phyloP scores from a whole-genome alignment of 1,140 invertebrate species.

The Euura saliciscinereae region DNA sequence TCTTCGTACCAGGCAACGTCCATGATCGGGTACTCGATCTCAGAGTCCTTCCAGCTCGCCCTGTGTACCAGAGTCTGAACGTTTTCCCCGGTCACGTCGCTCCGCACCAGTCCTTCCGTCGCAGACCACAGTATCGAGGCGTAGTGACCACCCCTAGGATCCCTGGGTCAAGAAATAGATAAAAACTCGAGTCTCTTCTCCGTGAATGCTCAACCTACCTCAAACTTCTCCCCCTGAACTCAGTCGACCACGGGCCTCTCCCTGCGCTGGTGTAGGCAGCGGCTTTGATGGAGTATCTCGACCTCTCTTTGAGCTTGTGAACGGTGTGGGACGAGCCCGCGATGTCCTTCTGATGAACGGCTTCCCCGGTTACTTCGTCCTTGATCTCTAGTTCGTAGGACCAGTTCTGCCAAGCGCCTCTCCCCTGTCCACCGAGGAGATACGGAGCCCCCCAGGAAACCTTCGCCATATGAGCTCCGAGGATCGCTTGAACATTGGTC shows the following conservation, averaged over 20 bases:
- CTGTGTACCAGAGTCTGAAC: constrained; percentile 69
- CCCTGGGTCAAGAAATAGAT: constrained; percentile 11
- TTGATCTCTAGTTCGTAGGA: constrained; percentile 80
- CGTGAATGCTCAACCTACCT: constrained; percentile 36
- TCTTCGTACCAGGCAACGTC: constrained; percentile 75
- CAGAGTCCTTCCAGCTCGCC: constrained; percentile 54
- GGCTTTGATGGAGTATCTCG: constrained; percentile 78
- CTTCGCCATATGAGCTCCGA: constrained; percentile 74
- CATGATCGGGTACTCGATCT: constrained; percentile 63
- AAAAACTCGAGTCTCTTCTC: not conserved
- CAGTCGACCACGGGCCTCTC: constrained; percentile 79
- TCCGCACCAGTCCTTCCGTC: constrained; percentile 71
- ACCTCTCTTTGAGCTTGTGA: constrained; percentile 71
- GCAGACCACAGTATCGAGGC: constrained; percentile 75
- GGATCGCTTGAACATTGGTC: constrained; percentile 75
- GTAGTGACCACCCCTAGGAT: constrained; percentile 52
- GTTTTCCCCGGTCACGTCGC: constrained; percentile 76
- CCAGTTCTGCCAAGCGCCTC: constrained; percentile 85
- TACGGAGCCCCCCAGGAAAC: constrained; percentile 81
- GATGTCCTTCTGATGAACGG: constrained; percentile 62
- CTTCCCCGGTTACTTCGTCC: constrained; percentile 62
- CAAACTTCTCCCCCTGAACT: constrained; percentile 73
- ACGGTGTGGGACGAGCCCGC: constrained; percentile 69
- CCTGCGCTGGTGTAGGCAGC: constrained; percentile 78
- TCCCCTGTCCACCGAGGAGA: constrained; percentile 77